A percentile compares a stretch with the other conserved stretches of the same genome.
These are phyloP conservation scores for Conger conger DNA, from an alignment of 2,113 vertebrate genomes.

Conservation along the genomic window DNA sequence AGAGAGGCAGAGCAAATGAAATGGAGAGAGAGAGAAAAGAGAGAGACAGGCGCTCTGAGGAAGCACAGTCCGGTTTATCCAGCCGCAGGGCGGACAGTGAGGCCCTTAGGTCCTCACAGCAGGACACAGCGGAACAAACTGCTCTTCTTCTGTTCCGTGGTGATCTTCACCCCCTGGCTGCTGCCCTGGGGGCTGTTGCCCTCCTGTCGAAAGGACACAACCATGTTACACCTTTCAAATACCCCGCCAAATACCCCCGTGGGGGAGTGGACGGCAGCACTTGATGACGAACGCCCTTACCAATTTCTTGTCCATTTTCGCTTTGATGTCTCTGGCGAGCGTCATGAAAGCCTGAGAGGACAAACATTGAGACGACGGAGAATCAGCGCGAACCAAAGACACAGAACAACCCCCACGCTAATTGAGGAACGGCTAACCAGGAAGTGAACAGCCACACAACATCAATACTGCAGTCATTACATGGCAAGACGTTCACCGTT, in stretches of 20 bases:
- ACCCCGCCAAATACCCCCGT: too few relatives aligned
- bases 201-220: conserved; percentile 74
- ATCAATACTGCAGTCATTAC: background rate
- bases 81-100: conserved; percentile 55
- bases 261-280: too few relatives aligned
- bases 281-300: conserved; percentile 64
- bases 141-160: conserved; percentile 89
- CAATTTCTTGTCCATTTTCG: conserved; percentile 99
- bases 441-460: background rate
- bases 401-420: background rate
- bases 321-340: conserved; percentile 97
- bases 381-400: background rate
- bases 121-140: conserved; percentile 93
- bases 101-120: conserved; percentile 80
- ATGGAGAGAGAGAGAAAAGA: conserved; percentile 14
- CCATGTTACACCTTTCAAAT: background rate
- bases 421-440: background rate
- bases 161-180: conserved; percentile 90
- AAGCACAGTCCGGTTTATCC: conserved; percentile 79
- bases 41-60: conserved; percentile 59
- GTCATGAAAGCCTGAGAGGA: conserved; percentile 87
- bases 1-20: conserved; percentile 33
- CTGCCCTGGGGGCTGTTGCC: conserved; percentile 88
- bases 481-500: too few relatives aligned
- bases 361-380: background rate